These are phyloP conservation scores for Synergus gifuensis DNA, from an alignment of 2,888 invertebrate genomes.

Conservation along the genomic window DNA sequence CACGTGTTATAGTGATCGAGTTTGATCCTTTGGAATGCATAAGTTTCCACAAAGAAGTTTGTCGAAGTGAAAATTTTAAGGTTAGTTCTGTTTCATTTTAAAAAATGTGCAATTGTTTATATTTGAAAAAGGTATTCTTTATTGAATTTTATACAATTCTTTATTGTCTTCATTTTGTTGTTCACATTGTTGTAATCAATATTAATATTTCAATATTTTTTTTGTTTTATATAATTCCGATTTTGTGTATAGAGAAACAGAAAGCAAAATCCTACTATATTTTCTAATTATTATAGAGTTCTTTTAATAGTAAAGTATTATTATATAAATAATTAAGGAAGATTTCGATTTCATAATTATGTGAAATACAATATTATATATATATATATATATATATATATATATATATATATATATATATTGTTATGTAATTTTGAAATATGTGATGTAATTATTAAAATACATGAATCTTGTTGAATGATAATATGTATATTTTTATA, in stretches of 20 bases:
- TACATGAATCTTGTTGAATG: background rate
- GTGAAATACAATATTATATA: too few relatives aligned
- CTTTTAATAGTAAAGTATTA: background rate
- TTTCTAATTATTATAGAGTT: background rate
- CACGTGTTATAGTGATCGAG: background rate
- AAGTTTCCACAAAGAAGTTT: background rate
- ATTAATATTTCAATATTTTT: background rate
- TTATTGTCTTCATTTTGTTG: background rate
- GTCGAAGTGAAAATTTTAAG: background rate
- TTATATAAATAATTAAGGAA: background rate
- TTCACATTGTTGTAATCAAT: too few relatives aligned
- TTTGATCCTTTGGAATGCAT: background rate
- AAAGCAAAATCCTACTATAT: background rate
- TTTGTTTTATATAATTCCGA: background rate
- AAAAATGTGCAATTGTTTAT: background rate
- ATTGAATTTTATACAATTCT: background rate
- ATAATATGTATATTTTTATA: background rate
- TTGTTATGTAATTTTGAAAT: background rate
- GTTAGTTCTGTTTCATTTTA: background rate
- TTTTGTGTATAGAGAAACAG: background rate
- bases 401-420: too few relatives aligned
- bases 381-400: too few relatives aligned
- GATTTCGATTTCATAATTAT: background rate
- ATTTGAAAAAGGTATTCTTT: background rate
- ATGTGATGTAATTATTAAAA: background rate